Percentiles rank a stretch among this genome's conserved stretches.
Evolutionary conservation across 1,140 invertebrate species (phyloP).

Genomic region (Heliothis subflexa): DNA sequence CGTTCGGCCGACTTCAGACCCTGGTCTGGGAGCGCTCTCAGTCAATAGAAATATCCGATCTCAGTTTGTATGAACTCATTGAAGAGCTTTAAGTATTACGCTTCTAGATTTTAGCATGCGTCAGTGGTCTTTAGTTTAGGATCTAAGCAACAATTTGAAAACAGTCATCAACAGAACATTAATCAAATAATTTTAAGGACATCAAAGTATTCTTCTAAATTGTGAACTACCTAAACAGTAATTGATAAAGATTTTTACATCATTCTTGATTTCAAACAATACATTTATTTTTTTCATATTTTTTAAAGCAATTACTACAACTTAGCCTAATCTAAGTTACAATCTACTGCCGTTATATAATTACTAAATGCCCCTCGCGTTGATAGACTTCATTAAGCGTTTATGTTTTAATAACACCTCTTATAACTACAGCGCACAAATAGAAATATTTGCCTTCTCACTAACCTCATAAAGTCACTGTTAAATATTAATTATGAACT

Average conservation of each 20-base stretch:
- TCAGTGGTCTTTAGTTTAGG: constrained; percentile 34
- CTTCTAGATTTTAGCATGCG: constrained; percentile 53
- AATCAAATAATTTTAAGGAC: no score
- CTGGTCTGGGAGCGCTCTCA: constrained; percentile 80
- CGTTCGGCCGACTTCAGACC: constrained; percentile 79
- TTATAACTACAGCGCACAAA: constrained; percentile 48
- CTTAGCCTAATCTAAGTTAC: no score
- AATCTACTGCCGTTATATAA: neutral
- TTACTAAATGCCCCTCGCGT: neutral
- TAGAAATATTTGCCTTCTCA: constrained; percentile 46
- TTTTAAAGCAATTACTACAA: no score
- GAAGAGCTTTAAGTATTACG: constrained; percentile 67
- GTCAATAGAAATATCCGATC: constrained; percentile 78
- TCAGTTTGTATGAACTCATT: constrained; percentile 74
- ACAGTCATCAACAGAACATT: neutral
- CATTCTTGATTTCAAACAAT: no score
- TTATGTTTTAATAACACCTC: constrained; percentile 39
- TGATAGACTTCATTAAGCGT: neutral
- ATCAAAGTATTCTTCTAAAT: no score
- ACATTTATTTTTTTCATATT: no score
- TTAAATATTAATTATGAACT: neutral
- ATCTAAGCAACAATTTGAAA: neutral
- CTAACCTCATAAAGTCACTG: constrained; percentile 45
- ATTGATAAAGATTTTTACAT: no score
- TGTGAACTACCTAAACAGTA: no score